Percentiles rank a stretch among this genome's conserved stretches.
Evolutionary conservation across 1,140 invertebrate genomes (phyloP).

Genomic region (Zaprionus vittiger): DNA sequence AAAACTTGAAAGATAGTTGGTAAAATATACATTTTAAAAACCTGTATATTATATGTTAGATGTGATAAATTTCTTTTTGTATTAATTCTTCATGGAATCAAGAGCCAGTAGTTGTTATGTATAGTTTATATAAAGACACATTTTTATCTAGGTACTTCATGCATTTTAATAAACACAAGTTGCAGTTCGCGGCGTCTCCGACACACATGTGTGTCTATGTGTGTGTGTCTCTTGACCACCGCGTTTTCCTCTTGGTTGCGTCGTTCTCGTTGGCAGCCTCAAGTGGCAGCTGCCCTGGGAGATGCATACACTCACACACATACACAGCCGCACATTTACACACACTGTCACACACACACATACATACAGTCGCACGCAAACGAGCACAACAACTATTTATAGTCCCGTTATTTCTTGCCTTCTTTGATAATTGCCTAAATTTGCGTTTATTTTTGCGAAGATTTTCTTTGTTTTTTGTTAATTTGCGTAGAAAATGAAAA

Average conservation of each 20-base stretch:
- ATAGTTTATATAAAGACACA: too few species aligned
- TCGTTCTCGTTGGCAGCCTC: slow-evolving; percentile 31
- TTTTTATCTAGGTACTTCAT: not conserved
- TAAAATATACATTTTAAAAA: not conserved
- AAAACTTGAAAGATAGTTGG: not conserved
- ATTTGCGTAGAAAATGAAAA: slow-evolving; percentile 7
- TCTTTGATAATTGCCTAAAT: slow-evolving; percentile 49
- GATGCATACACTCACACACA: slow-evolving; percentile 15
- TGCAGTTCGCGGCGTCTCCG: not conserved
- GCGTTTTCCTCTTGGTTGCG: slow-evolving; percentile 21
- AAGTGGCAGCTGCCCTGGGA: slow-evolving; percentile 50
- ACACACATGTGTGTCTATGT: slow-evolving; percentile 1
- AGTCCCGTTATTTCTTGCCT: slow-evolving; percentile 57
- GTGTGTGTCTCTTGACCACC: slow-evolving; percentile 10
- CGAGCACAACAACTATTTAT: slow-evolving; percentile 64
- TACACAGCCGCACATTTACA: slow-evolving; percentile 1
- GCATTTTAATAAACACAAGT: not conserved
- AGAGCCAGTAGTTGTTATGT: too few species aligned
- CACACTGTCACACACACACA: slow-evolving; percentile 18
- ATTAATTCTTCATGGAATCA: too few species aligned
- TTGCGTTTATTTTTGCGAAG: slow-evolving; percentile 52
- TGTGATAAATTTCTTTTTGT: too few species aligned
- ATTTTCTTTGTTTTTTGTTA: slow-evolving; percentile 26
- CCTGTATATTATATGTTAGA: too few species aligned
- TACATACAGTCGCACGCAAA: slow-evolving; percentile 26